Conservation (phyloP, 92 coral and sea anemone species). For the Phenganax subtilis region DNA sequence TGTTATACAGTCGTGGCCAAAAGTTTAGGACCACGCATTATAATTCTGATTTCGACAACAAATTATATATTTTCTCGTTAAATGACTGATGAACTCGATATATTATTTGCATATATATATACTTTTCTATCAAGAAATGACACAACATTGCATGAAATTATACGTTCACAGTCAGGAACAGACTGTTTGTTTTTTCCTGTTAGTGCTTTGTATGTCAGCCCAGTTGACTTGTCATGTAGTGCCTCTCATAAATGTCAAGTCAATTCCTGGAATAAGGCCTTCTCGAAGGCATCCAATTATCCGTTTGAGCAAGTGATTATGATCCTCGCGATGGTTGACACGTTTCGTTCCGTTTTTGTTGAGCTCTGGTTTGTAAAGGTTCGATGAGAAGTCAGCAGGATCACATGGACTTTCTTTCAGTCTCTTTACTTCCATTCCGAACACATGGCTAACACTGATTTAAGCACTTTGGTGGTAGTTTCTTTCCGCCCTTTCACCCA, state of each 20-base stretch:
- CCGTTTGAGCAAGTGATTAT: conserved; percentile 27
- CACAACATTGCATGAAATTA: conserved; percentile 20
- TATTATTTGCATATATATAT: not conserved
- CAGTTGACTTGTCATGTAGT: conserved; percentile 43
- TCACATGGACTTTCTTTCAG: conserved; percentile 44
- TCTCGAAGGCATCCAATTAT: conserved; percentile 31
- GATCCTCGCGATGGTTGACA: too few relatives aligned
- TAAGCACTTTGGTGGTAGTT: conserved; percentile 46
- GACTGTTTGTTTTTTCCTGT: conserved; percentile 61
- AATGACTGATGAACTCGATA: too few relatives aligned
- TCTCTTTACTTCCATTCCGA: conserved; percentile 31
- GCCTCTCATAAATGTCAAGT: conserved; percentile 34
- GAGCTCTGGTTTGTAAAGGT: conserved; percentile 61
- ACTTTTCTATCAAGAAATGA: too few relatives aligned
- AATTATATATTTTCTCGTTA: too few relatives aligned
- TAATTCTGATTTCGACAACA: too few relatives aligned
- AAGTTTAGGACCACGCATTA: not conserved
- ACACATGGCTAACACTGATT: conserved; percentile 60
- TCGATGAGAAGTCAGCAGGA: conserved; percentile 52
- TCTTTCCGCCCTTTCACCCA: conserved; percentile 57
- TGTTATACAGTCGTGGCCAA: not conserved
- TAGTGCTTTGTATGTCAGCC: conserved; percentile 54
- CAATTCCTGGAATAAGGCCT: conserved; percentile 40
- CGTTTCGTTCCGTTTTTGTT: conserved; percentile 36
- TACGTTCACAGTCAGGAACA: conserved; percentile 64